Base-by-base conservation (phyloP, 2,888 invertebrate species). In the Lottia scabra region DNA sequence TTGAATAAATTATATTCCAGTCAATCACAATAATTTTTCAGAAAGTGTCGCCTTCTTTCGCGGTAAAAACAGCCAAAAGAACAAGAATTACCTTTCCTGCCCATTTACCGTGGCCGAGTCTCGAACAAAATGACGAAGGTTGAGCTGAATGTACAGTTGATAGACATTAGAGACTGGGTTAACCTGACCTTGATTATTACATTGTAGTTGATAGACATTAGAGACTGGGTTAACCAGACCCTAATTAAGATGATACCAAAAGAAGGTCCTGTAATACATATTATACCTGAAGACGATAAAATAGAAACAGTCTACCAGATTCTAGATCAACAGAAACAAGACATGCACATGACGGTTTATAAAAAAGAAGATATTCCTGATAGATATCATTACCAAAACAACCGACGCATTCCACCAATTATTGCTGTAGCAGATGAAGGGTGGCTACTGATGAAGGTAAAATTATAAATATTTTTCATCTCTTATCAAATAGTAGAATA, bases 381-480 rank as follows among this genome's bases (percentile, higher is more conserved):
- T 5, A 79, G 82, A 26, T 94, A 93, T 92, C 92, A 93, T 85
- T 93, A 92, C 80, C 91, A 90, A 69, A 91, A 93, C 77, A 92
- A 92, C 81, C 82, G 89, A 13, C 89, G 94, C 67, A 90, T 93
- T 16, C 92, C 92, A 27, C 92, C 93, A 0, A 92, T 94, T 75
- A 89, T 94, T 67, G 89, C 92, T 0, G 89, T 93, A 44, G 93
- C 94, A 0, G 91, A 93, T 77, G 89, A 91, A 44, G 92, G 92
- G 16, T 94, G 93, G 87, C 92, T 73, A 10, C 76, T 86, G 23
- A 75, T 76, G 3, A 74, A 67, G 77, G 85, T 85, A 72, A 38
- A 8, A 38, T 4, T 6, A 38, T 38, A 38, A 38, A 10, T 38
- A 10, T 5, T 38, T 38, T 38, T 38, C 8, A n/a, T n/a, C n/a